Conservation (phyloP, 2,888 invertebrate genomes). For the Hemistola chrysoprasaria region DNA sequence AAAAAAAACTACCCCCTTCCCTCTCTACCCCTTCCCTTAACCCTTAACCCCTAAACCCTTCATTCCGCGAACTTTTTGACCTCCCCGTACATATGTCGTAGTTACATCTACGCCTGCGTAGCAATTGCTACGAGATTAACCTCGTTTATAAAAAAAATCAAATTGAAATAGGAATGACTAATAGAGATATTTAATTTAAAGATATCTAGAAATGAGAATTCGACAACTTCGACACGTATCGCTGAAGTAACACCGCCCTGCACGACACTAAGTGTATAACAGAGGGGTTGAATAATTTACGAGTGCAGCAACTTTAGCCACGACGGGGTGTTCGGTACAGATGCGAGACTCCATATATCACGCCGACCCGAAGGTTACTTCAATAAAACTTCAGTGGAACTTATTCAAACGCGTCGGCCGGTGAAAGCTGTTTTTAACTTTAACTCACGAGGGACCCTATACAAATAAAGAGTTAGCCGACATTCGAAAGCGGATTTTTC, state of each 20-base stretch:
- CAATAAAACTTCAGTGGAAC: slow-evolving; percentile 59
- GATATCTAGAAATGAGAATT: too few relatives aligned
- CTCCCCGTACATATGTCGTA: too few relatives aligned
- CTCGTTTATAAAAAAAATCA: too few relatives aligned
- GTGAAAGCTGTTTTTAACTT: slow-evolving; percentile 78
- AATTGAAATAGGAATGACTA: too few relatives aligned
- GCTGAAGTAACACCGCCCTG: slow-evolving; percentile 52
- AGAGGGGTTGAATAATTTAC: slow-evolving; percentile 76
- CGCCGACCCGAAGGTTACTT: slow-evolving; percentile 65
- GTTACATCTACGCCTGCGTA: too few relatives aligned
- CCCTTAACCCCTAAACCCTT: too few relatives aligned
- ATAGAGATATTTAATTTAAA: too few relatives aligned
- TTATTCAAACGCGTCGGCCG: slow-evolving; percentile 64
- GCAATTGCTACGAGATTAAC: too few relatives aligned
- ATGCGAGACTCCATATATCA: slow-evolving; percentile 71
- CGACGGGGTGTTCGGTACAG: slow-evolving; percentile 56
- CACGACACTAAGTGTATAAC: slow-evolving; percentile 58
- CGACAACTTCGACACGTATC: slow-evolving; percentile 43
- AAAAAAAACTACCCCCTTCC: too few relatives aligned
- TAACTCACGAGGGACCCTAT: slow-evolving; percentile 56
- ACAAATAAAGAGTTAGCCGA: slow-evolving; percentile 74
- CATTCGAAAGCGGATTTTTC: slow-evolving; percentile 60
- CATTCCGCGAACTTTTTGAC: too few relatives aligned
- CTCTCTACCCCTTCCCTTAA: too few relatives aligned
- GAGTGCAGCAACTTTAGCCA: slow-evolving; percentile 69